Evolutionary conservation across 1,140 invertebrate species (phyloP), one percentile per base, ranked within the genome.

Genomic region (Nasonia giraulti): DNA sequence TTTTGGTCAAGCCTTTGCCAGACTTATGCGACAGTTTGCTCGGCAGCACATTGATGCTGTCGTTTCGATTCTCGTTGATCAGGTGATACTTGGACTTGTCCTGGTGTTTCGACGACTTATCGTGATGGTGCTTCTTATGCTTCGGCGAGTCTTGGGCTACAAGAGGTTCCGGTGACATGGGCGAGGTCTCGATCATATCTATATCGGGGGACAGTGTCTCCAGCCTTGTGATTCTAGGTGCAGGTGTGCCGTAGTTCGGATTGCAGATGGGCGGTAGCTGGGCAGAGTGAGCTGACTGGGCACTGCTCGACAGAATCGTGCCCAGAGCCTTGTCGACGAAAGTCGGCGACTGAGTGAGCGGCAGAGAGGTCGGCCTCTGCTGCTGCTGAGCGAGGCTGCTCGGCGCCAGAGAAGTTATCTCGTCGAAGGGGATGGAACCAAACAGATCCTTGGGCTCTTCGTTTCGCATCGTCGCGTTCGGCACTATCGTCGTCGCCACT

Each of bases 381-480:
- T 78, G 86, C 14, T 82, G 80, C 20, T 90, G 91, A 68, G 87
- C 91, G 1, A 91, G 47, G 20, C 87, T 88, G 14, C 17, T 74
- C 0, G 80, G 80, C 0, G 85, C 62, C 4, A 91, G 23, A n/a
- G 90, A 88, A 0, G 93, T 87, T 75, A 94, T 92, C 40, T 93
- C 92, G 20, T 93, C 93, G 84, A 95, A 95, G 6, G 95, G 95
- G 44, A 95, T 93, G 14, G 95, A 94, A 4, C 95, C 95, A 89
- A 96, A 96, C 0, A 95, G 88, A 89, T 96, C 95, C 47, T 92
- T 91, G 2, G 88, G 82, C 12, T 89, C 87, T n/a, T 33, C 62
- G 3, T 2, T 3, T 14, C 77, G 47, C 12, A 23, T 33, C 31
- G 31, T 31, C 17, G 55, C 6, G 20, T n/a, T 62, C 14, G 55